Percentiles rank a stretch among this genome's conserved stretches.
phyloP scores from a whole-genome alignment of 2,113 vertebrate species.

The Abramis brama region DNA sequence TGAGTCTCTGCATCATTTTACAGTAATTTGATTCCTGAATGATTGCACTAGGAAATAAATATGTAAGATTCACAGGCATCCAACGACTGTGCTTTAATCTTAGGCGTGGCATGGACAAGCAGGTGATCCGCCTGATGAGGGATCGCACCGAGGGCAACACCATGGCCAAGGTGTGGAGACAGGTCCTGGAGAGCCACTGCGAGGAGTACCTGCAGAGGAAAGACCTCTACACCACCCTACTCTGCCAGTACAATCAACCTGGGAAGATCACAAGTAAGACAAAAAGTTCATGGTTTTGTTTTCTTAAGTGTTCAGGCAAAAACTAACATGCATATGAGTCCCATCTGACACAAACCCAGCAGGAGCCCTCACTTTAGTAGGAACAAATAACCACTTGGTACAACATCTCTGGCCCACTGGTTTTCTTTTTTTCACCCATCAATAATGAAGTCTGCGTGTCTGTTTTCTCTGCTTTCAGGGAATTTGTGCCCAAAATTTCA shows the following conservation, averaged over 20 bases:
- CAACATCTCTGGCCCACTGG: no score
- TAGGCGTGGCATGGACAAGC: neutral
- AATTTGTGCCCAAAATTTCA: neutral
- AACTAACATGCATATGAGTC: neutral
- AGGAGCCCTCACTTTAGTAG: no score
- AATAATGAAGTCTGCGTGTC: neutral
- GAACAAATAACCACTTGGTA: no score
- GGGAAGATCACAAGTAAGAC: constrained; percentile 9
- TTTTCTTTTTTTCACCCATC: no score
- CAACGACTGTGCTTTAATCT: neutral
- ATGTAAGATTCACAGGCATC: neutral
- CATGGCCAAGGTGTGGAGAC: neutral
- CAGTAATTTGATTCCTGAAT: no score
- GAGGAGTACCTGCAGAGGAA: neutral
- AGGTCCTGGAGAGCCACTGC: neutral
- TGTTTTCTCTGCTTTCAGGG: neutral
- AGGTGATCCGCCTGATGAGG: constrained; percentile 2
- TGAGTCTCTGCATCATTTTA: no score
- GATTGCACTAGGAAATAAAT: no score
- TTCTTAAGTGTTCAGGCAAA: neutral
- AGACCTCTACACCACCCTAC: neutral
- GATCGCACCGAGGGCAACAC: neutral
- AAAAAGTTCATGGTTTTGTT: neutral
- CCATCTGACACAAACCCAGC: no score
- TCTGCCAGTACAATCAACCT: neutral